phyloP scores from a whole-genome alignment of 2,113 vertebrate genomes.

The Atlantisia rogersi region DNA sequence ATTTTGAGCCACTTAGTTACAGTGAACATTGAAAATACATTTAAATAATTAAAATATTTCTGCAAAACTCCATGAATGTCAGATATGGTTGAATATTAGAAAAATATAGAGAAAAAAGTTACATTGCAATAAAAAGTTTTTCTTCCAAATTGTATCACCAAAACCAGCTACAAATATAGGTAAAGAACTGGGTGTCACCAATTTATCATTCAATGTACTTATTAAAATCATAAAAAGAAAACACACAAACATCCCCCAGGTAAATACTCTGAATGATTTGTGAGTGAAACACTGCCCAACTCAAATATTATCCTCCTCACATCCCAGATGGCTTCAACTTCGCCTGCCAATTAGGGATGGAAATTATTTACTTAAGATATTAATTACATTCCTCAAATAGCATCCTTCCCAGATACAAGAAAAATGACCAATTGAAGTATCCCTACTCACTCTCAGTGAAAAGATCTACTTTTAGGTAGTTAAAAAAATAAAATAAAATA shows the following conservation, averaged over 20 bases:
- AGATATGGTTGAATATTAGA: not conserved
- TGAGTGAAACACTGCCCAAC: not conserved
- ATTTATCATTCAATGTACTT: not conserved
- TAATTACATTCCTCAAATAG: not conserved
- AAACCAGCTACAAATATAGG: not conserved
- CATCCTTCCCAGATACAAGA: not conserved
- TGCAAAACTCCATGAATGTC: not conserved
- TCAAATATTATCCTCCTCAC: not conserved
- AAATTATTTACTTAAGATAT: not conserved
- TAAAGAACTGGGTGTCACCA: not conserved
- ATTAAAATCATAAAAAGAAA: too few relatives aligned
- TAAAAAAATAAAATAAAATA: not conserved
- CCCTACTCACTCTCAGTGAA: not conserved
- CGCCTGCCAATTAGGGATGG: not conserved
- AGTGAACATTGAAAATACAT: not conserved
- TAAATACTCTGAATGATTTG: not conserved
- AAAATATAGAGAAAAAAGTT: not conserved
- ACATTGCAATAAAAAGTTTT: not conserved
- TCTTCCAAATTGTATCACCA: not conserved
- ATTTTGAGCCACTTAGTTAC: not conserved
- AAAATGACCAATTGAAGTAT: not conserved
- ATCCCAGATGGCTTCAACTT: not conserved
- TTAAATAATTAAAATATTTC: not conserved
- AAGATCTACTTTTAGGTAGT: not conserved
- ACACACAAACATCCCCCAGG: rapidly evolving